Percentiles rank a stretch among this genome's conserved stretches.
These are phyloP conservation scores for Rattus rattus DNA, from an alignment of 2,113 vertebrate genomes.

Conservation along the genomic window DNA sequence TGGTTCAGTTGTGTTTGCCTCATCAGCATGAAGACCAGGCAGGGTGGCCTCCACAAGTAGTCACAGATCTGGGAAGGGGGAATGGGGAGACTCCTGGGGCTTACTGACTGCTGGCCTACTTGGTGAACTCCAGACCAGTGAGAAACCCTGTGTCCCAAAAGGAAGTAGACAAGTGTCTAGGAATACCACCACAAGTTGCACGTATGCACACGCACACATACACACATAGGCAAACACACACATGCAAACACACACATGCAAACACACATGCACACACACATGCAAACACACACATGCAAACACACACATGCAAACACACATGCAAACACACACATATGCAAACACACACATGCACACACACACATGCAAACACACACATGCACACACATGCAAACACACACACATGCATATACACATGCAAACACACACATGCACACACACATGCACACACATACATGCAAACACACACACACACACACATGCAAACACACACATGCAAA, in stretches of 20 bases:
- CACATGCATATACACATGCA: too few relatives aligned
- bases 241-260: neutral
- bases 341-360: neutral
- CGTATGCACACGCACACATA: neutral
- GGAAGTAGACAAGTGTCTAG: neutral
- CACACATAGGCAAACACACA: neutral
- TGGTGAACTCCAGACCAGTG: neutral
- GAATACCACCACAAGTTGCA: too few relatives aligned
- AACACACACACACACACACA: neutral
- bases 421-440: neutral
- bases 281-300: neutral
- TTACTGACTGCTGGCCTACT: neutral
- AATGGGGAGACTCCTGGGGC: neutral
- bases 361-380: neutral
- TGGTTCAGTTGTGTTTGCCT: neutral
- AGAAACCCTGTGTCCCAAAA: neutral
- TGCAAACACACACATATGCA: neutral
- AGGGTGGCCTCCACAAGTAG: neutral
- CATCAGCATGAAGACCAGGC: too few relatives aligned
- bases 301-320: neutral
- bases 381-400: neutral
- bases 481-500: neutral
- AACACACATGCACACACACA: neutral
- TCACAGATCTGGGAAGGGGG: neutral
- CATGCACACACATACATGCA: too few relatives aligned